A percentile compares a stretch with the other conserved stretches of the same genome.
These are phyloP conservation scores for Glomeris marginata DNA, from an alignment of 2,888 invertebrate genomes.

Conservation along the genomic window DNA sequence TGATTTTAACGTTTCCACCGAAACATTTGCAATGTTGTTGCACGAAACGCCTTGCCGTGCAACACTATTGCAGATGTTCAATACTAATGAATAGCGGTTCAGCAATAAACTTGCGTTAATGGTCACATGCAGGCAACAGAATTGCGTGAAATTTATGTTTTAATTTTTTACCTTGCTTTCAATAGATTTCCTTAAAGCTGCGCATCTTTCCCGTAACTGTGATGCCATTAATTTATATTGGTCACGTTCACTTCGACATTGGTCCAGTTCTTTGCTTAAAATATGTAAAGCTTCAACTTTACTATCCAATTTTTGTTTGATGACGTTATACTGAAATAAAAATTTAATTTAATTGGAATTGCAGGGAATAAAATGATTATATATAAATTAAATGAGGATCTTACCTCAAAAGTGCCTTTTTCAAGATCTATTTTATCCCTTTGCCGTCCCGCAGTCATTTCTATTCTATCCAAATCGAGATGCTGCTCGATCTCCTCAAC, in stretches of 20 bases:
- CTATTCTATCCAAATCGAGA: no score
- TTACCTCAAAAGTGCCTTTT: not conserved
- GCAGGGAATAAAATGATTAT: no score
- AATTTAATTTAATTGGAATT: not conserved
- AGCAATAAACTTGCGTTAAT: no score
- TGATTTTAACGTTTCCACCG: no score
- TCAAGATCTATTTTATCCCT: no score
- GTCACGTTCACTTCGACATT: conserved; percentile 61
- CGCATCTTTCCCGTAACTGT: conserved; percentile 43
- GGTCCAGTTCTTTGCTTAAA: conserved; percentile 57
- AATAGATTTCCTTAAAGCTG: conserved; percentile 28
- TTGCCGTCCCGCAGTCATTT: no score
- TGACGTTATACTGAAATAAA: conserved; percentile 13
- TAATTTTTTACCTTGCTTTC: conserved; percentile 21
- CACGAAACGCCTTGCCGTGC: no score
- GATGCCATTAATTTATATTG: conserved; percentile 66
- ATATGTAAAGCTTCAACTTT: conserved; percentile 69
- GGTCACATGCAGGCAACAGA: no score
- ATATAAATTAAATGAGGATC: conserved; percentile 4
- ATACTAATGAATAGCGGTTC: no score
- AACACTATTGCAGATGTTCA: no score
- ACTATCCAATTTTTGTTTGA: conserved; percentile 51
- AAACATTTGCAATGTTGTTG: no score
- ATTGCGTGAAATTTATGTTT: not conserved
- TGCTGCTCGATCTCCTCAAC: no score